Evolutionary conservation across 1,140 invertebrate genomes (phyloP), one percentile per base, ranked within the genome.

Genomic region (Harpegnathos saltator): DNA sequence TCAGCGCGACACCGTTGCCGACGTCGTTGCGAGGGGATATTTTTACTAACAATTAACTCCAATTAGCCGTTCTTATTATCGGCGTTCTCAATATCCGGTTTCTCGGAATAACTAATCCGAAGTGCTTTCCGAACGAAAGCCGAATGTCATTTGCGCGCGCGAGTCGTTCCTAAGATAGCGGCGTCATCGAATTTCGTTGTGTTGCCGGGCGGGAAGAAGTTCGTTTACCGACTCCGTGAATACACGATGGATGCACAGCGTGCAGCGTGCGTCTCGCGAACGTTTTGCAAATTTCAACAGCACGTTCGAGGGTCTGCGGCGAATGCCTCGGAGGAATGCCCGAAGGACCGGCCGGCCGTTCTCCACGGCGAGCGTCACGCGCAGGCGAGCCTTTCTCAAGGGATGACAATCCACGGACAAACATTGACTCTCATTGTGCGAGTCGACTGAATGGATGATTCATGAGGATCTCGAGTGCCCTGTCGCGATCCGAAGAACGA

Each of bases 361-460:
- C 90, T 91, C 82, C 84, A 91, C 82, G 87, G 78, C 81, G 65
- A 80, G 65, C 82, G 66, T 85, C 80, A 87, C 83, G 86, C 83
- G 87, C 68, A 83, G 72, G 22, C 50, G 26, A 65, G 29, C 86
- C 86, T 89, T 91, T 89, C 85, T 85, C 72, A 29, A 74, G 15
- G 87, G 82, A 85, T 88, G 88, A 90, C 89, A 89, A 88, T 89
- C 82, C 83, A 44, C 75, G 82, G 77, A 89, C 89, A 86, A 91
- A 91, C 89, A 91, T 89, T 88, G 85, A 86, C 86, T 87, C 90
- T 87, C 90, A 91, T 92, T 93, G 89, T 92, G 54, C 78, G 38
- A 63, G 71, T 63, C 75, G 52, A 17, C 50, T 88, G 86, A 90
- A 91, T 91, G 81, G 89, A 91, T 92, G 92, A 92, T 92, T 92